These are phyloP conservation scores for Brienomyrus longianalis DNA, from an alignment of 2,113 vertebrate genomes.

Conservation along the genomic window DNA sequence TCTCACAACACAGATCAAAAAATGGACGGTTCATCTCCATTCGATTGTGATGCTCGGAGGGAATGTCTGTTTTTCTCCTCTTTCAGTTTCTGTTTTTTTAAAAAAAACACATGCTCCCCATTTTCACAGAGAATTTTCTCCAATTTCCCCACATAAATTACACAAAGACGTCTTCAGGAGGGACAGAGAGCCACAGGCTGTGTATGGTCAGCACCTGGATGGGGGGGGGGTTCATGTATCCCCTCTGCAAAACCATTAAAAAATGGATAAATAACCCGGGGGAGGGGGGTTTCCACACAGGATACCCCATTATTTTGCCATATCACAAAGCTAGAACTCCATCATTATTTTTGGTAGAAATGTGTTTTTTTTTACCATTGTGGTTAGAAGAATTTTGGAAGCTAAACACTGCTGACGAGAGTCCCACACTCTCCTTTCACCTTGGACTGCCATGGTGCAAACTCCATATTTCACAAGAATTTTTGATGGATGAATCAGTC, in stretches of 20 bases:
- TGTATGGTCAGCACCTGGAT: background rate
- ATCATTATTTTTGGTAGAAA: background rate
- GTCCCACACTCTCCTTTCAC: background rate
- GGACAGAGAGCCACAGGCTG: background rate
- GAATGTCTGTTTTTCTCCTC: background rate
- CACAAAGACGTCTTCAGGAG: background rate
- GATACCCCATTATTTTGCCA: background rate
- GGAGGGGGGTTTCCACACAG: background rate
- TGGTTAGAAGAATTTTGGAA: background rate
- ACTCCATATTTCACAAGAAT: background rate
- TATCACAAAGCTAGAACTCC: background rate
- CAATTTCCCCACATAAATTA: background rate
- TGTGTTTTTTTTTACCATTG: background rate
- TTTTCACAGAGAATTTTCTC: background rate
- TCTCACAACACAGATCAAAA: background rate
- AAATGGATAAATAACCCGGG: background rate
- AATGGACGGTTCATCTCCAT: background rate
- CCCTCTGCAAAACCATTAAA: background rate
- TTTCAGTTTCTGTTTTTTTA: background rate
- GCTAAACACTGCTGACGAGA: background rate
- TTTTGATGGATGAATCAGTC: background rate
- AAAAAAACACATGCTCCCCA: background rate
- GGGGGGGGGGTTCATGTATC: background rate
- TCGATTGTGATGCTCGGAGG: background rate
- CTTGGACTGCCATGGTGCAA: background rate